Evolutionary conservation across 2,113 vertebrate species (phyloP).

Genomic region (Poecile atricapillus): DNA sequence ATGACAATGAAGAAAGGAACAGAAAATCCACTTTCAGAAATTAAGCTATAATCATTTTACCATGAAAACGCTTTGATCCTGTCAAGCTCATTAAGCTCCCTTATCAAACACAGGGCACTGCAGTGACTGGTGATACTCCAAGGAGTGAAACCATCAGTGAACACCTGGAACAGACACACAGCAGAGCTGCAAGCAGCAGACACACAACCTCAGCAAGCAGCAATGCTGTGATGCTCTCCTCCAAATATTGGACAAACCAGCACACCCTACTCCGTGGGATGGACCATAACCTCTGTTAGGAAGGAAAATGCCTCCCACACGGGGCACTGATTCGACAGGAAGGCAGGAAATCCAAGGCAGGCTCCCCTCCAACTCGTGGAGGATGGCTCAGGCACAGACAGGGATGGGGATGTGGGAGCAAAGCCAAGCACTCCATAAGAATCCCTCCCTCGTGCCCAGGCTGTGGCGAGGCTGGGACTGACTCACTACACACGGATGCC

Average conservation of each 20-base stretch:
- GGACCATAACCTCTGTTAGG: background rate
- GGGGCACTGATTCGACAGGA: conserved; percentile 55
- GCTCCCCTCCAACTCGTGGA: conserved; percentile 31
- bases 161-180: conserved; percentile 63
- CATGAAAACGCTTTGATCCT: conserved; percentile 33
- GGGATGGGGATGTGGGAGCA: background rate
- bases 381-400: conserved; percentile 28
- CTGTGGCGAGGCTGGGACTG: conserved; percentile 42
- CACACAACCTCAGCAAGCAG: background rate
- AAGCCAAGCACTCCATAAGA: background rate
- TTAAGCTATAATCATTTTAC: conserved; percentile 41
- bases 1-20: background rate
- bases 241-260: background rate
- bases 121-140: background rate
- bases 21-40: conserved; percentile 32
- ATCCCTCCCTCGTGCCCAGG: conserved; percentile 43
- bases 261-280: background rate
- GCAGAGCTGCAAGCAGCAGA: background rate
- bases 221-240: background rate
- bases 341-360: conserved; percentile 64
- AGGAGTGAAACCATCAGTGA: conserved; percentile 18
- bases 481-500: background rate
- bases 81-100: conserved; percentile 43
- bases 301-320: conserved; percentile 55
- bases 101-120: background rate